phyloP scores from a whole-genome alignment of 2,113 vertebrate species.

The Chitala chitala region DNA sequence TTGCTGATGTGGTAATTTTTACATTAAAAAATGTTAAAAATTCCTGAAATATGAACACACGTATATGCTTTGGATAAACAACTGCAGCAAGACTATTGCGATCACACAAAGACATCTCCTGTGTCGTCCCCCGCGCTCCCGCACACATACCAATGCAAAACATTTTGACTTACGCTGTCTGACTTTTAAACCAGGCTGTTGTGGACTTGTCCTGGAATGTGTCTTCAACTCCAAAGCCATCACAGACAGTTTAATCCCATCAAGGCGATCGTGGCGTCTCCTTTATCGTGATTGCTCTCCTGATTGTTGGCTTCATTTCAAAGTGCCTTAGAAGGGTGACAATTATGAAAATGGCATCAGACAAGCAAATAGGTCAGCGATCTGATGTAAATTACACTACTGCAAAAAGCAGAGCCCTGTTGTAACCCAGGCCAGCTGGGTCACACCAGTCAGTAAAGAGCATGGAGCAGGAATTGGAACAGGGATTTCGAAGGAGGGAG shows the following conservation, averaged over 20 bases:
- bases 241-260: constrained; percentile 11
- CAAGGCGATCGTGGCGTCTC: not conserved
- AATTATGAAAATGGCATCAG: not conserved
- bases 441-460: not conserved
- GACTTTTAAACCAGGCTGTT: not conserved
- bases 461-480: not conserved
- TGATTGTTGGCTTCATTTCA: too few species aligned
- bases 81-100: too few species aligned
- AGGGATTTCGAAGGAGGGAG: not conserved
- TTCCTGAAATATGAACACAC: too few species aligned
- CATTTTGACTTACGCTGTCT: too few species aligned
- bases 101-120: too few species aligned
- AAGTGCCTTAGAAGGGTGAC: too few species aligned
- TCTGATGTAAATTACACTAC: not conserved
- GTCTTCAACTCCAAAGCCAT: not conserved
- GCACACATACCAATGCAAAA: too few species aligned
- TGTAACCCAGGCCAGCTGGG: not conserved
- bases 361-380: not conserved
- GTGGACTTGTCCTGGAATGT: constrained; percentile 7
- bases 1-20: too few species aligned
- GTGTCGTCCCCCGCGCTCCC: too few species aligned
- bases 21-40: too few species aligned
- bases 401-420: not conserved
- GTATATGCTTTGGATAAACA: too few species aligned
- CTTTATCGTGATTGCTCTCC: too few species aligned